Evolutionary conservation across 2,113 vertebrate genomes (phyloP), one percentile per base, ranked within the genome.

Genomic region (Artemisiospiza belli): DNA sequence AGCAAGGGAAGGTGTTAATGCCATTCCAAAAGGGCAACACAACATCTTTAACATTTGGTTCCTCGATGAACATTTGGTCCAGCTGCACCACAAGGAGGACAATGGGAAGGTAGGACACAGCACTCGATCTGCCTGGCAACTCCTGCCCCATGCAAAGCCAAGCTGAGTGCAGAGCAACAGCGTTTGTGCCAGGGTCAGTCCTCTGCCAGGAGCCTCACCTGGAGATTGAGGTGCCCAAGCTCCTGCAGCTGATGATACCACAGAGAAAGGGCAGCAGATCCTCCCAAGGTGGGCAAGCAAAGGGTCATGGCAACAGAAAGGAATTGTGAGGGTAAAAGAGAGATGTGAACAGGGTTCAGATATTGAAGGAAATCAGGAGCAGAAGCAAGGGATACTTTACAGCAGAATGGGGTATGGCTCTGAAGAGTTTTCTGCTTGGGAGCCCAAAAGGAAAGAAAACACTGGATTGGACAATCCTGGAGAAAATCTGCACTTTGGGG

Each of bases 101-200:
- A 2, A 8, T 1, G 1, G 33, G 35, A 91, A 52, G 24, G n/a
- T 27, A 41, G 19, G 19, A 73, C 27, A 17, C 15, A 15, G 21
- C 1, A 3, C 21, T 19, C 0, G 0, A 47, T 33, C 31, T 8
- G 1, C 28, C 57, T 79, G 54, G 10, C 3, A 6, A 15, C 17
- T 41, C 31, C 70, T 44, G 21, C 27, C 39, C 11, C 18, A 3
- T 33, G 58, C 0, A 1, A 77, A 77, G 54, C 55, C 5, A 5
- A 35, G 19, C 44, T 64, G 25, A 76, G 11, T 5, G 6, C 39
- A 81, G 25, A 64, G 33, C 41, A 46, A 67, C 24, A 68, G 47
- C 0, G 0, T 63, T 79, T 25, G 11, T 51, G 66, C 49, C n/a
- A 70, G n/a, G 23, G 14, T 54, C 28, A 18, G 24, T 39, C 37